Percentiles rank a stretch among this genome's conserved stretches.
These are phyloP conservation scores for Apus apus DNA, from an alignment of 2,113 vertebrate species.

Conservation along the genomic window DNA sequence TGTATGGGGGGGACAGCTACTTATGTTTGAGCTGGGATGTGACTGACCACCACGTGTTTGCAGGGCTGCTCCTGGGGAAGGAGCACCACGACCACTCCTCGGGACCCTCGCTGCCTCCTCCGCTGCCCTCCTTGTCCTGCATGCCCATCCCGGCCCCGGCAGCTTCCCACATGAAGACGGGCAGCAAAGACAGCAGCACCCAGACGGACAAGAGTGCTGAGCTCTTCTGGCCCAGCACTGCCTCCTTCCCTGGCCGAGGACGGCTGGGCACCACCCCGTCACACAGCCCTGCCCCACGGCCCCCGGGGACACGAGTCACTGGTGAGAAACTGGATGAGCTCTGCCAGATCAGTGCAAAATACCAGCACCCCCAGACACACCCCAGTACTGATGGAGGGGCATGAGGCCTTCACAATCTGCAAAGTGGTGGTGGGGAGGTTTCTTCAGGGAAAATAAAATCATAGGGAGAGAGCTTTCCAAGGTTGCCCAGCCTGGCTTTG, in stretches of 20 bases:
- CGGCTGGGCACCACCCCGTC: constrained; percentile 67
- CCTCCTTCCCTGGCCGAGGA: constrained; percentile 74
- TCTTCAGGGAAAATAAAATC: background rate
- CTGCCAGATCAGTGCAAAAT: background rate
- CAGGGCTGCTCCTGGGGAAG: constrained; percentile 79
- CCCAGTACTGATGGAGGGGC: background rate
- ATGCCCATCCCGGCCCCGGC: background rate
- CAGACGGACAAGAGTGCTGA: constrained; percentile 81
- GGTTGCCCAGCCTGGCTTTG: background rate
- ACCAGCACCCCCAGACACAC: background rate
- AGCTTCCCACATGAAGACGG: constrained; percentile 76
- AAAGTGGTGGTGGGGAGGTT: background rate
- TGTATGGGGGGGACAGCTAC: accelerated
- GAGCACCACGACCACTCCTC: constrained; percentile 65
- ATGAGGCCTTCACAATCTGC: background rate
- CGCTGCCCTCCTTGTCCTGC: constrained; percentile 37
- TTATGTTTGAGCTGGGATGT: accelerated
- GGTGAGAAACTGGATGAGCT: constrained; percentile 74
- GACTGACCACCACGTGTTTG: background rate
- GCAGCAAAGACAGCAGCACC: constrained; percentile 86
- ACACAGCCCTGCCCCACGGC: constrained; percentile 72
- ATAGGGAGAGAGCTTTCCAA: background rate
- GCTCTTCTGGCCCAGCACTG: constrained; percentile 72
- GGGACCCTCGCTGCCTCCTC: constrained; percentile 36
- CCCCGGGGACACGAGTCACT: constrained; percentile 3